These are phyloP conservation scores for Phymorhynchus buccinoides DNA, from an alignment of 1,140 invertebrate species.

Conservation along the genomic window DNA sequence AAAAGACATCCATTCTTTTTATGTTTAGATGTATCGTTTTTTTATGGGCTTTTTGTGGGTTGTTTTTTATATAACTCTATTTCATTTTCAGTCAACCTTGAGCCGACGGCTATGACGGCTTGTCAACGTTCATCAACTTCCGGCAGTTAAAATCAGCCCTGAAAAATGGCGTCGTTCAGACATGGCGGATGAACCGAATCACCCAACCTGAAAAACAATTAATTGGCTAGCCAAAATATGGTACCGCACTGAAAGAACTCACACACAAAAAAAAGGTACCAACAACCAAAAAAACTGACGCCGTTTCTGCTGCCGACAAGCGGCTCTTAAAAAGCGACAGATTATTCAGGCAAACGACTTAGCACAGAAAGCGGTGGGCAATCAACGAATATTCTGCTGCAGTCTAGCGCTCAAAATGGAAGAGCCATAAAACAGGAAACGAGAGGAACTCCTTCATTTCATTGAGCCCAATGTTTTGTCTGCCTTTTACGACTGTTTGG, in stretches of 20 bases:
- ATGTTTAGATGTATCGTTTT: too few relatives aligned
- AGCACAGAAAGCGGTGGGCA: not conserved
- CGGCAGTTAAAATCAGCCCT: not conserved
- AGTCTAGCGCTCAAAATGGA: conserved; percentile 14
- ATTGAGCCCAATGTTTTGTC: not conserved
- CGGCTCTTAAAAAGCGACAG: not conserved
- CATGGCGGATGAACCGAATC: not conserved
- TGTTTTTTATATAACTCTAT: too few relatives aligned
- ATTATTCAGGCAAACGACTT: not conserved
- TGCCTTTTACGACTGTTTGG: conserved; percentile 12
- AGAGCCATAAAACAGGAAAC: conserved; percentile 10
- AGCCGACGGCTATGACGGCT: not conserved
- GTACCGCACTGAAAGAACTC: not conserved
- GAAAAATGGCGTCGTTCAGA: not conserved
- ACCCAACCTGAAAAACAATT: not conserved
- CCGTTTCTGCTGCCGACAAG: not conserved
- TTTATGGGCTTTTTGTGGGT: too few relatives aligned
- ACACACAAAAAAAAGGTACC: not conserved
- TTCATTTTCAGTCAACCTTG: too few relatives aligned
- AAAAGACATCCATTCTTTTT: too few relatives aligned
- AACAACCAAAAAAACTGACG: not conserved
- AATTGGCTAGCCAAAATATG: not conserved
- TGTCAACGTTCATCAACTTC: conserved; percentile 15
- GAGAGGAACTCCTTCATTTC: conserved; percentile 4
- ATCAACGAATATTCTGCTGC: conserved; percentile 20